A percentile compares a stretch with the other conserved stretches of the same genome.
Evolutionary conservation across 2,797 vertebrate genomes (phyloP).

Genomic region (Philypnodon macrostomus): DNA sequence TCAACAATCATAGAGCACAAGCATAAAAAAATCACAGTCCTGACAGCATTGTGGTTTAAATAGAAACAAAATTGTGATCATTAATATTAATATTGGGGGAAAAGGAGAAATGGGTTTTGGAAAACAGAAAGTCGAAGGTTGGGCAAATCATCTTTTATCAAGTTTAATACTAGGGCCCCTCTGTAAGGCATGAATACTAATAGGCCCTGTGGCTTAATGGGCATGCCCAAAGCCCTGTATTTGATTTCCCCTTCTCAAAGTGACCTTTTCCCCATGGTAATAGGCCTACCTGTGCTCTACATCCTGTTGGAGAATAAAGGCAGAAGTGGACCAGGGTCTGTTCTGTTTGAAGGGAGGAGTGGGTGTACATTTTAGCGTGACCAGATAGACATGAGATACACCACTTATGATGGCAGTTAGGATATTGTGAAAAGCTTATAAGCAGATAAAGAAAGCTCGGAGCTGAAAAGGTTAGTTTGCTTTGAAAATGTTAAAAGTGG

Average conservation of each 20-base stretch:
- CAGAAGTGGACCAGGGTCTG: conserved; percentile 33
- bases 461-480: no score
- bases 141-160: conserved; percentile 74
- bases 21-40: conserved; percentile 43
- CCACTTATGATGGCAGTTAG: no score
- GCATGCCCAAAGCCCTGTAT: conserved; percentile 75
- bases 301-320: conserved; percentile 64
- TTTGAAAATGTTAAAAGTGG: no score
- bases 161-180: conserved; percentile 75
- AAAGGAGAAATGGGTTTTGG: conserved; percentile 49
- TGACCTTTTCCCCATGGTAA: conserved; percentile 78
- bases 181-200: conserved; percentile 79
- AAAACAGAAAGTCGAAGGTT: conserved; percentile 68
- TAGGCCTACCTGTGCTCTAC: conserved; percentile 76
- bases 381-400: no score
- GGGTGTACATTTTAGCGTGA: conserved; percentile 15
- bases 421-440: no score
- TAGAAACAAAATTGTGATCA: conserved; percentile 52
- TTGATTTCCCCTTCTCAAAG: conserved; percentile 80
- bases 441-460: no score
- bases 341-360: conserved; percentile 40
- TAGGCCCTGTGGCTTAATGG: conserved; percentile 72
- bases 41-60: conserved; percentile 58
- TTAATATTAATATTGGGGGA: conserved; percentile 75
- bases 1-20: conserved; percentile 43